Evolutionary conservation across 2,113 vertebrate species (phyloP).

Genomic region (Lepidothrix coronata): DNA sequence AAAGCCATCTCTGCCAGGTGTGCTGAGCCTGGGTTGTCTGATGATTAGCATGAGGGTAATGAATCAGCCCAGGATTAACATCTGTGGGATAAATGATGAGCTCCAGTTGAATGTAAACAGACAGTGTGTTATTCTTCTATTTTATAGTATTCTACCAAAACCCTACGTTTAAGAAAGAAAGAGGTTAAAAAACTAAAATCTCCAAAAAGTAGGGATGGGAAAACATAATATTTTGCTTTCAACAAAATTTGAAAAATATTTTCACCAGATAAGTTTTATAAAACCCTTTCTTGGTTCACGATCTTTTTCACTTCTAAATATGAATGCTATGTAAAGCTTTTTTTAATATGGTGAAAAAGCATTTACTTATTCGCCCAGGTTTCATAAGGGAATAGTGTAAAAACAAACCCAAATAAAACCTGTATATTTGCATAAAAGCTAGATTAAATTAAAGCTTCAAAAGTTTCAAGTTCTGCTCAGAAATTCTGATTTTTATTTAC

Average conservation of each 20-base stretch:
- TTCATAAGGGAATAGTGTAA: background rate
- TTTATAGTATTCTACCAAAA: background rate
- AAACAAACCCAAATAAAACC: background rate
- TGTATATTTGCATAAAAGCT: background rate
- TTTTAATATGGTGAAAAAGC: background rate
- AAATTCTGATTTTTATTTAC: background rate
- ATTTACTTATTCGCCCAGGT: background rate
- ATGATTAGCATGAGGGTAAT: background rate
- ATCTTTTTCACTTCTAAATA: background rate
- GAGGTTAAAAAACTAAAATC: background rate
- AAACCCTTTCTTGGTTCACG: background rate
- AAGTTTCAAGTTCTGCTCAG: background rate
- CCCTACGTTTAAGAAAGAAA: background rate
- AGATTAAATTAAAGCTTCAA: background rate
- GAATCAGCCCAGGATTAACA: background rate
- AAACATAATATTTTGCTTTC: background rate
- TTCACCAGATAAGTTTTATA: background rate
- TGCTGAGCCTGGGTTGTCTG: background rate
- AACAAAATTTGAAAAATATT: background rate
- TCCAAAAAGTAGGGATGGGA: background rate
- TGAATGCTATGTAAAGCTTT: background rate
- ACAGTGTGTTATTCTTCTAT: background rate
- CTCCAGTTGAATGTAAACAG: background rate
- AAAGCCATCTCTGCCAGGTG: background rate
- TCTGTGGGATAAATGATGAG: background rate